Base-by-base conservation (phyloP, 1,140 invertebrate species). In the Ceratina calcarata region DNA sequence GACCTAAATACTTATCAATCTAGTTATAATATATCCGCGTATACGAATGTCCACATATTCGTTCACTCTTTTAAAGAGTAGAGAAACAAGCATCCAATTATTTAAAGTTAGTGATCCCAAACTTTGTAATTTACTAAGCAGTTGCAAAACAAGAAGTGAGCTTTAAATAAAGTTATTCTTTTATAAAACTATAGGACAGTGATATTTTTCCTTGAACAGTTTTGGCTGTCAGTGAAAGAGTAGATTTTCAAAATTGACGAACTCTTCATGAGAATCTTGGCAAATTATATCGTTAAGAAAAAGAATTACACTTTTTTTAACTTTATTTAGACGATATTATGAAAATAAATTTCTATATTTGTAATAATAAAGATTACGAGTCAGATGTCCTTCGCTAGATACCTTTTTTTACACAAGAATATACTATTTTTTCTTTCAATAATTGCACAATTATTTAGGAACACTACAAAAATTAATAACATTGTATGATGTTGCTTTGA, bases 151-250 rank as follows among this genome's bases (percentile, higher is more conserved):
- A 78, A 81, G 65, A 71, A 67, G 64, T 82, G 32, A 82, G 72
- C 76, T 76, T 86, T 60, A 85, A 90, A 89, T 90, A 90, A 90
- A 90, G 84, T 88, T 88, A 86, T 85, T 87, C 87, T 81, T 88
- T 73, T 86, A 83, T 75, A 71, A 82, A 84, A 89, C n/a, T 24
- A 88, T 86, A 84, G 78, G 74, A 85, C 75, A 88, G 60, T 87
- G 80, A 82, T 88, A 81, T 81, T 86, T 77, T 80, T 83, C 77
- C 84, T 77, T 83, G 75, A 82, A 80, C 76, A 84, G 74, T 79
- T 82, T 32, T 78, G 64, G 81, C 68, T 83, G 32, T 81, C 62
- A 72, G 58, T 80, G 53, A 62, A 80, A 71, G 53, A 27, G n/a
- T 74, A 75, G 67, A 69, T 75, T 71, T 80, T 60, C 15, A 57